phyloP scores from a whole-genome alignment of 1,140 invertebrate species.

The Galleria mellonella region DNA sequence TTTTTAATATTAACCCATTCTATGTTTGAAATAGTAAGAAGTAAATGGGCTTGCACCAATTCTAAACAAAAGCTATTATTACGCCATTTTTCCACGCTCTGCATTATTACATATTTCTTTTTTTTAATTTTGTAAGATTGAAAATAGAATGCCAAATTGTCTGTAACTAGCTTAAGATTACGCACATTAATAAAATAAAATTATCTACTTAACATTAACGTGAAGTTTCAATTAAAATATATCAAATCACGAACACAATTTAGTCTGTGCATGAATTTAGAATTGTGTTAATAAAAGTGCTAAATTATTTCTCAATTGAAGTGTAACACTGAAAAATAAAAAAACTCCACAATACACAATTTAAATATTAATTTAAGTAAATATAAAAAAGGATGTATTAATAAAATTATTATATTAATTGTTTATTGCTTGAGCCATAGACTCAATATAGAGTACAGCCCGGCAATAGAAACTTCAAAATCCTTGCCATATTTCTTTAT shows the following conservation, averaged over 20 bases:
- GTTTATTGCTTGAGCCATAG: not conserved
- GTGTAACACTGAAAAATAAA: not conserved
- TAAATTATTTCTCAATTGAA: not conserved
- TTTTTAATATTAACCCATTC: not conserved
- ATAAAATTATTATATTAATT: not conserved
- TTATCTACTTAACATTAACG: conserved; percentile 13
- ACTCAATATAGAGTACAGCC: not conserved
- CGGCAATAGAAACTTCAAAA: not conserved
- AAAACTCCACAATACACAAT: not conserved
- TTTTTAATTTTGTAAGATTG: not conserved
- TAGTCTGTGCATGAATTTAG: conserved; percentile 5
- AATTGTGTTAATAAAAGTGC: not conserved
- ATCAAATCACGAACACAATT: conserved; percentile 1
- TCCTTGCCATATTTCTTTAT: not conserved
- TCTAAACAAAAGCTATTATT: too few relatives aligned
- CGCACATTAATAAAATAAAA: conserved; percentile 8
- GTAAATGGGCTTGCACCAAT: not conserved
- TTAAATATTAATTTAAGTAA: not conserved
- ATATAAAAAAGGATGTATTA: not conserved
- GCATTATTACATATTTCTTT: too few relatives aligned
- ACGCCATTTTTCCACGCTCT: too few relatives aligned
- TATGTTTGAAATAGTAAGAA: not conserved
- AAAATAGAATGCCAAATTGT: not conserved
- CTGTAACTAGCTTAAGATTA: too few relatives aligned
- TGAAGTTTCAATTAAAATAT: conserved; percentile 3